These are phyloP conservation scores for Pseudomyrmex dendroicus DNA, from an alignment of 1,140 invertebrate species.

Conservation along the genomic window DNA sequence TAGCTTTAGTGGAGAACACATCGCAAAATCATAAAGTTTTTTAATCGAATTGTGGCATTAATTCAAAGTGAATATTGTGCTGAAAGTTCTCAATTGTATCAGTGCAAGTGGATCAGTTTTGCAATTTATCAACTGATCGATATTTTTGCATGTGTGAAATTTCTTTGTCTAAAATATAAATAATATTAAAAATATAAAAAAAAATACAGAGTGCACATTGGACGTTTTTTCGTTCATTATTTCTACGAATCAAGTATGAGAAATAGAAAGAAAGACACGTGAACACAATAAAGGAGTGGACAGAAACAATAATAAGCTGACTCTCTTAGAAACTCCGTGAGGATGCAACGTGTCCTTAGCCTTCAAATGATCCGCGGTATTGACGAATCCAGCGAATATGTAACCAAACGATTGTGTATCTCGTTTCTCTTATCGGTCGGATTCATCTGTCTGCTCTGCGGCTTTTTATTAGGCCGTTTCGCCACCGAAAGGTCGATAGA, in stretches of 20 bases:
- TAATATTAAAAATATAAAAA: no score
- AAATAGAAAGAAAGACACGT: no score
- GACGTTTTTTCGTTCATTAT: background rate
- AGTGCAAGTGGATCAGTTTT: background rate
- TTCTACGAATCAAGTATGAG: background rate
- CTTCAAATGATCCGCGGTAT: slow-evolving; percentile 80
- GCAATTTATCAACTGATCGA: background rate
- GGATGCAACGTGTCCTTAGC: slow-evolving; percentile 83
- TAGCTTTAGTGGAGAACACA: background rate
- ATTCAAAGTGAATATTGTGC: background rate
- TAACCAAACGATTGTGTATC: slow-evolving; percentile 85
- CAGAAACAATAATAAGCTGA: background rate
- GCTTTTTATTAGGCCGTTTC: slow-evolving; percentile 84
- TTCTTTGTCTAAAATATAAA: no score
- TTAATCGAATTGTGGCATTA: background rate
- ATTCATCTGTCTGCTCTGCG: slow-evolving; percentile 84
- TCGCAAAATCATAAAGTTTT: background rate
- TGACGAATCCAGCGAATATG: slow-evolving; percentile 82
- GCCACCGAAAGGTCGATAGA: slow-evolving; percentile 78
- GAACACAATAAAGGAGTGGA: background rate
- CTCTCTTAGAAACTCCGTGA: background rate
- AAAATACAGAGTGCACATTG: no score
- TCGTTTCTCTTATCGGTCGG: slow-evolving; percentile 84
- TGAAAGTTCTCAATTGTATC: background rate
- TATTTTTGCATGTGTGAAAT: no score